A percentile compares a stretch with the other conserved stretches of the same genome.
phyloP scores from a whole-genome alignment of 2,888 invertebrate species.

The Plebejus melissa region DNA sequence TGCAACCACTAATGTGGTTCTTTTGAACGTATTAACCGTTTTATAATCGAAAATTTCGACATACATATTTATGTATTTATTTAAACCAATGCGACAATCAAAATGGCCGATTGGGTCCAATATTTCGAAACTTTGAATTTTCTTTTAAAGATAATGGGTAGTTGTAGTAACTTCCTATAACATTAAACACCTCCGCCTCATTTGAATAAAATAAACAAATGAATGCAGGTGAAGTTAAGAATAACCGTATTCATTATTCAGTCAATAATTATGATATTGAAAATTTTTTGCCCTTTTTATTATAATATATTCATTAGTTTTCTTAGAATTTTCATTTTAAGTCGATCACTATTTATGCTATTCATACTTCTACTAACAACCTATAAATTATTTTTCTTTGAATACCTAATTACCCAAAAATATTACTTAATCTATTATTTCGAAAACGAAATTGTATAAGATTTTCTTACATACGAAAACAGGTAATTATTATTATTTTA shows the following conservation, averaged over 20 bases:
- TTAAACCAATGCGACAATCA: background rate
- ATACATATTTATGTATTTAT: background rate
- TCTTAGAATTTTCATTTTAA: background rate
- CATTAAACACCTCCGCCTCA: background rate
- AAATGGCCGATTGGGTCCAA: background rate
- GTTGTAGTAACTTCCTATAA: background rate
- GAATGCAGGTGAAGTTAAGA: background rate
- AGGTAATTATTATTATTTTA: too few species aligned
- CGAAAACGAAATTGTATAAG: too few species aligned
- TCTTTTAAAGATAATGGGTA: conserved; percentile 10
- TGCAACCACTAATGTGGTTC: background rate
- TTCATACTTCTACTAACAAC: too few species aligned
- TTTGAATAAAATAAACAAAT: conserved; percentile 8
- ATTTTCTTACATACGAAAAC: too few species aligned
- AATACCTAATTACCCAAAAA: too few species aligned
- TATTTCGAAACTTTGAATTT: conserved; percentile 21
- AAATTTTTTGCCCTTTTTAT: background rate
- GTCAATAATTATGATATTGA: background rate
- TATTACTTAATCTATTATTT: too few species aligned
- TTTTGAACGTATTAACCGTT: background rate
- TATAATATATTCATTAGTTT: background rate
- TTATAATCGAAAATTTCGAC: conserved; percentile 22
- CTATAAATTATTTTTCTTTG: too few species aligned
- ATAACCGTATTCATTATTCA: background rate
- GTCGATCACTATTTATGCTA: too few species aligned